These are phyloP conservation scores for Ormyrus nitidulus DNA, from an alignment of 2,888 invertebrate genomes.

Conservation along the genomic window DNA sequence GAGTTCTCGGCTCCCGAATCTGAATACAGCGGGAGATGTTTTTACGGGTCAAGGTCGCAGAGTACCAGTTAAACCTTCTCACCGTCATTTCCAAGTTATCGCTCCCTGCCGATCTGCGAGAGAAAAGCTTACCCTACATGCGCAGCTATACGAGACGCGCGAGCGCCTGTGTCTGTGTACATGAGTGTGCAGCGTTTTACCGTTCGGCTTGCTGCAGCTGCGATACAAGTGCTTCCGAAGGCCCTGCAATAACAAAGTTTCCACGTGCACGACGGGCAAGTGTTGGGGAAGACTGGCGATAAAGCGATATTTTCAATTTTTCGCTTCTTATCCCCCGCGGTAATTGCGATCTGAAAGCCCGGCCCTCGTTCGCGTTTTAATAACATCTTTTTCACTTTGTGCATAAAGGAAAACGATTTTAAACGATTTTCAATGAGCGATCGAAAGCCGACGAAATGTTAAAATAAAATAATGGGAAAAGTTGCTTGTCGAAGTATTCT, in stretches of 20 bases:
- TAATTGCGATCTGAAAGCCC: neutral
- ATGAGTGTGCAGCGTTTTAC: too few relatives aligned
- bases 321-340: neutral
- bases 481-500: too few relatives aligned
- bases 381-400: too few relatives aligned
- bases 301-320: neutral
- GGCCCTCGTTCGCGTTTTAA: too few relatives aligned
- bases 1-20: neutral
- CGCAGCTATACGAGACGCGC: too few relatives aligned
- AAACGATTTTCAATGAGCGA: too few relatives aligned
- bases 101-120: neutral
- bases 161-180: too few relatives aligned
- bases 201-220: too few relatives aligned
- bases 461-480: too few relatives aligned
- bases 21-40: neutral
- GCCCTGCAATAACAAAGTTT: conserved; percentile 13
- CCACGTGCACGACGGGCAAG: neutral
- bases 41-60: conserved; percentile 2
- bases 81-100: neutral
- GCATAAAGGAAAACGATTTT: too few relatives aligned
- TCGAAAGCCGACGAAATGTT: too few relatives aligned
- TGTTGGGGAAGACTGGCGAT: neutral
- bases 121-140: neutral
- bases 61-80: neutral
- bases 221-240: neutral